Conservation (phyloP, 2,797 vertebrate genomes). For the Echiichthys vipera region DNA sequence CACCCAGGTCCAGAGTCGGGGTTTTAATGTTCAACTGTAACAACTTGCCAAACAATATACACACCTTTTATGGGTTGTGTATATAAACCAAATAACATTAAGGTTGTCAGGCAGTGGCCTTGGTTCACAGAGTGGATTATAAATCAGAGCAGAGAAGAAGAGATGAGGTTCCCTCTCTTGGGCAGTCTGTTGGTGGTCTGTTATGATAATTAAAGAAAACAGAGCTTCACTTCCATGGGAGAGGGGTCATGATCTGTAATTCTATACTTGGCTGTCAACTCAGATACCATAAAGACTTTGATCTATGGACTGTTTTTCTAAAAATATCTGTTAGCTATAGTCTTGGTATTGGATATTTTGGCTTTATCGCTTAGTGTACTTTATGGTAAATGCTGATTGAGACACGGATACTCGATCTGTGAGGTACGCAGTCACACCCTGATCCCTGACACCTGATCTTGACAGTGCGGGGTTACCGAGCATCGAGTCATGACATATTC, state of each 20-base stretch:
- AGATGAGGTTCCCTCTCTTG: conserved; percentile 40
- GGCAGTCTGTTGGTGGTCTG: conserved; percentile 60
- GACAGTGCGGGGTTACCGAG: conserved; percentile 44
- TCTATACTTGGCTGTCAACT: conserved; percentile 42
- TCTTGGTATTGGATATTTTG: conserved; percentile 31
- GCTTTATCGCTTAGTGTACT: background rate
- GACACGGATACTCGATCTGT: conserved; percentile 11
- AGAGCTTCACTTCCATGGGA: conserved; percentile 35
- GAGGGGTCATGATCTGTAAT: conserved; percentile 58
- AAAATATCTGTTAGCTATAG: conserved; percentile 3
- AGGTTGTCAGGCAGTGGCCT: conserved; percentile 56
- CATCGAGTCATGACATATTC: conserved; percentile 41
- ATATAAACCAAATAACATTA: conserved; percentile 48
- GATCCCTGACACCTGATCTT: conserved; percentile 55
- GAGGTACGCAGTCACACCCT: conserved; percentile 39
- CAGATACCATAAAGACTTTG: conserved; percentile 38
- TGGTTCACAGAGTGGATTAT: conserved; percentile 43
- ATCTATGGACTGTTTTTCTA: conserved; percentile 46
- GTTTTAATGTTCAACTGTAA: conserved; percentile 34
- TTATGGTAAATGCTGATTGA: conserved; percentile 28
- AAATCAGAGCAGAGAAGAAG: conserved; percentile 54
- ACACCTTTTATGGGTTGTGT: conserved; percentile 57
- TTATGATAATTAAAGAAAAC: conserved; percentile 67
- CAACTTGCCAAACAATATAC: conserved; percentile 38
- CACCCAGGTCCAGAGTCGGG: conserved; percentile 52